Conservation (phyloP, 1,140 invertebrate genomes). For the Formica selysi region DNA sequence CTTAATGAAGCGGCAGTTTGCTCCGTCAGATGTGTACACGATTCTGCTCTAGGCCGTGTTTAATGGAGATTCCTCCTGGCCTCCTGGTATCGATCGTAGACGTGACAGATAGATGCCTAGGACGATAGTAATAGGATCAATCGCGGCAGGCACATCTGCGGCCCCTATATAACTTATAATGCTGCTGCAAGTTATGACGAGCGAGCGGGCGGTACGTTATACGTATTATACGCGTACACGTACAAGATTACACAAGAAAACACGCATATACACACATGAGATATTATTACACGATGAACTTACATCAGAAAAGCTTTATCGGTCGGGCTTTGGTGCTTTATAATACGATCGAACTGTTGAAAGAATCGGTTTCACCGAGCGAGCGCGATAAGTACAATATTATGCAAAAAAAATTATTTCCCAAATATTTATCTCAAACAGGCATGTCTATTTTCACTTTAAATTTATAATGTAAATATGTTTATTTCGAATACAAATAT, state of each 20-base stretch:
- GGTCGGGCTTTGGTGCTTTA: constrained; percentile 24
- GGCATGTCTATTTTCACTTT: neutral
- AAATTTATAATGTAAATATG: neutral
- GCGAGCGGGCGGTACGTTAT: constrained; percentile 35
- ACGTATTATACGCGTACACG: constrained; percentile 47
- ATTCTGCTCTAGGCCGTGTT: constrained; percentile 51
- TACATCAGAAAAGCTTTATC: constrained; percentile 28
- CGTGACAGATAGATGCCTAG: constrained; percentile 64
- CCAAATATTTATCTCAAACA: neutral
- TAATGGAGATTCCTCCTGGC: constrained; percentile 63
- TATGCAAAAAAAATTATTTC: constrained; percentile 9
- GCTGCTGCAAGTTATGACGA: constrained; percentile 53
- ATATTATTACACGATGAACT: constrained; percentile 47
- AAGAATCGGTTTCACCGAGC: constrained; percentile 14
- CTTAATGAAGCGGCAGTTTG: constrained; percentile 53
- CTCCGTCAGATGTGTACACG: constrained; percentile 38
- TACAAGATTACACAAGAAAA: constrained; percentile 22
- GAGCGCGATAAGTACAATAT: neutral
- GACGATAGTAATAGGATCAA: constrained; percentile 70
- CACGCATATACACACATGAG: neutral
- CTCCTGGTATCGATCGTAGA: constrained; percentile 56
- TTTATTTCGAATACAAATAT: constrained; percentile 7
- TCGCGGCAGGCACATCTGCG: constrained; percentile 67
- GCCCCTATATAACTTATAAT: constrained; percentile 64
- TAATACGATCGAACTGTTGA: constrained; percentile 5